phyloP scores from a whole-genome alignment of 2,797 vertebrate species.

The Lophotriccus pileatus region DNA sequence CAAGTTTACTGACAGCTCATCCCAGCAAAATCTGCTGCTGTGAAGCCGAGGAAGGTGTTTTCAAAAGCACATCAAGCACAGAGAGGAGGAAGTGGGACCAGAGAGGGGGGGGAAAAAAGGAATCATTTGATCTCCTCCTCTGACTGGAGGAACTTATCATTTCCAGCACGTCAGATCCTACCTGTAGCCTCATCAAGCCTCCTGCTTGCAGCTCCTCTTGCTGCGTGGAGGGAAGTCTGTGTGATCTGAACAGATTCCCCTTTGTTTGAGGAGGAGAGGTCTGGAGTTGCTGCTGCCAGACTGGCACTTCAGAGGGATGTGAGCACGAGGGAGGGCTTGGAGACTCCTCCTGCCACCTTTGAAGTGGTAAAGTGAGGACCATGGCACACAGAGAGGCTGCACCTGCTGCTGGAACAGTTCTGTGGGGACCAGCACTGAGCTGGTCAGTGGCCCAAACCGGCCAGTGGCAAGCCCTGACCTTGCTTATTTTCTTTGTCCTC shows the following conservation, averaged over 20 bases:
- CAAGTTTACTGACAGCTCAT: neutral
- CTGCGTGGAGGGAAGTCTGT: neutral
- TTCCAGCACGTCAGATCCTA: neutral
- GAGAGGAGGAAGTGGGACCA: neutral
- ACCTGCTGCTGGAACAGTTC: neutral
- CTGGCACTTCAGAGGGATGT: slow-evolving; percentile 8
- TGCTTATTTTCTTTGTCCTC: neutral
- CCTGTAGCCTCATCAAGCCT: neutral
- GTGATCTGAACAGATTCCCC: neutral
- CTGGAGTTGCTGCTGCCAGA: neutral
- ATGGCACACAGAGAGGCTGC: neutral
- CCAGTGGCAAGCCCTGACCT: neutral
- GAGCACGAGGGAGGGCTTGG: neutral
- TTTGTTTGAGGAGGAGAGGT: neutral
- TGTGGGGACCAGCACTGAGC: neutral
- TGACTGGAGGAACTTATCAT: neutral
- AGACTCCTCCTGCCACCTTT: neutral
- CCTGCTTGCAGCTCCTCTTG: neutral
- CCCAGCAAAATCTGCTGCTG: neutral
- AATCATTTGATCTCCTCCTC: neutral
- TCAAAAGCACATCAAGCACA: neutral
- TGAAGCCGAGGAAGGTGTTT: neutral
- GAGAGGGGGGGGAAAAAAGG: neutral
- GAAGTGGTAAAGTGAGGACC: neutral
- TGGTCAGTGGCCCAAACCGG: neutral